Conservation (phyloP, 2,113 vertebrate species). For the Podilymbus podiceps region DNA sequence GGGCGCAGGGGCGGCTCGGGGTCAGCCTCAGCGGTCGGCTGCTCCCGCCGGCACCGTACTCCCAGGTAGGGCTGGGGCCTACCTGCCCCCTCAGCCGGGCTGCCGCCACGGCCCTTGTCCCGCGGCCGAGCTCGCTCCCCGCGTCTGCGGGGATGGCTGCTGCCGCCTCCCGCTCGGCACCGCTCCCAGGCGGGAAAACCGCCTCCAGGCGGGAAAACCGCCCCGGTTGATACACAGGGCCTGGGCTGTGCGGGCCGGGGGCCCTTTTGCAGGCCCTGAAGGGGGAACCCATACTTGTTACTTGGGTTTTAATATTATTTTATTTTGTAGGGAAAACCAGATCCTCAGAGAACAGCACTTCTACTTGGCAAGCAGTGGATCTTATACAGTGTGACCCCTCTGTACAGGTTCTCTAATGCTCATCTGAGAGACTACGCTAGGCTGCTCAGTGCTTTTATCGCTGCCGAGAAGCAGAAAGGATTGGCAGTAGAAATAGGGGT, state of each 20-base stretch:
- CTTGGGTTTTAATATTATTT: neutral
- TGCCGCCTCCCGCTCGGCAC: too few relatives aligned
- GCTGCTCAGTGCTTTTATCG: constrained; percentile 80
- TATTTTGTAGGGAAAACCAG: constrained; percentile 67
- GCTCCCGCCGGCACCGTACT: neutral
- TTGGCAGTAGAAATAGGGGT: constrained; percentile 78
- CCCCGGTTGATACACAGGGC: accelerated
- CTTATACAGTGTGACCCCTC: constrained; percentile 87
- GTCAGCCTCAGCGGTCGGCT: neutral
- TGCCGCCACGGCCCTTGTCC: too few relatives aligned
- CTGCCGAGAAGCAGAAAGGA: constrained; percentile 85
- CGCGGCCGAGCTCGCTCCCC: too few relatives aligned
- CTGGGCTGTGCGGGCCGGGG: neutral
- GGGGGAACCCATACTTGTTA: accelerated
- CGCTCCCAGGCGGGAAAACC: neutral
- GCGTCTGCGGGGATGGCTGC: neutral
- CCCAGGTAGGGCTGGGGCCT: neutral
- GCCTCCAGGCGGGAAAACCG: neutral
- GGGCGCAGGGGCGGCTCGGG: neutral
- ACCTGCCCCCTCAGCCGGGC: neutral
- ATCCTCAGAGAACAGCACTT: constrained; percentile 70
- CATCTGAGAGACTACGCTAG: constrained; percentile 80
- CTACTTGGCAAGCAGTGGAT: constrained; percentile 85
- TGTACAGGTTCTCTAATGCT: constrained; percentile 80
- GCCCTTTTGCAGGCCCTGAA: neutral